These are phyloP conservation scores for Nothocercus julius DNA, from an alignment of 2,113 vertebrate species.

Conservation along the genomic window DNA sequence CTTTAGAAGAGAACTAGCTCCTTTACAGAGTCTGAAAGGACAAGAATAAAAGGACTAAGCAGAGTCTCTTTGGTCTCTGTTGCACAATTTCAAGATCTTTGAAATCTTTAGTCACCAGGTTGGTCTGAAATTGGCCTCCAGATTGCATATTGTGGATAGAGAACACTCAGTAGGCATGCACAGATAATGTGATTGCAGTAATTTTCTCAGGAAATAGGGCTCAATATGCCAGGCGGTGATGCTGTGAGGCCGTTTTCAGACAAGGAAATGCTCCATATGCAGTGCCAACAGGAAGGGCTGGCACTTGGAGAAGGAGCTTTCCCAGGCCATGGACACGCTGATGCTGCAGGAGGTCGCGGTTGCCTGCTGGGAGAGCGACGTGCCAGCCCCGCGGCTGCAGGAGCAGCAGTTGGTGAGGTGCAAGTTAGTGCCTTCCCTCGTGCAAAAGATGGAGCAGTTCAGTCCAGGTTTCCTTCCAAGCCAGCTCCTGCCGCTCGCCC, in stretches of 20 bases:
- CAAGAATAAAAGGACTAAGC: neutral
- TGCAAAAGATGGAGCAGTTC: neutral
- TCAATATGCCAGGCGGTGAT: neutral
- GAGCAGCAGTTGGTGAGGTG: neutral
- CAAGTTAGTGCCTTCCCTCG: neutral
- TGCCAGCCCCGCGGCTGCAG: neutral
- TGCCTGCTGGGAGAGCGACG: neutral
- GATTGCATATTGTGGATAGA: neutral
- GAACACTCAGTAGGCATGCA: neutral
- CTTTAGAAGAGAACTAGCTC: neutral
- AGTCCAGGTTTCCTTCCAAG: neutral
- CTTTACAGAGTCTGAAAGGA: neutral
- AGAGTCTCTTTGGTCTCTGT: neutral
- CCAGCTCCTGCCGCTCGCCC: neutral
- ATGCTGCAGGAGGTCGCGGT: neutral
- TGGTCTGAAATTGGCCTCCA: neutral
- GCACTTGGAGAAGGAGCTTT: conserved; percentile 36
- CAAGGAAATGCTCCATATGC: conserved; percentile 44
- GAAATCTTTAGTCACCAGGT: neutral
- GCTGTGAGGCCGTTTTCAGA: neutral
- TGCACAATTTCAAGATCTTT: neutral
- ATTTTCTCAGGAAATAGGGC: conserved; percentile 18
- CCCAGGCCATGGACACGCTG: conserved; percentile 18
- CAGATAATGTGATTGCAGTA: rapidly evolving
- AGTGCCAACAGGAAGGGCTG: conserved; percentile 56